These are phyloP conservation scores for Parauchenoglanis ngamensis DNA, from an alignment of 2,797 vertebrate genomes.

Conservation along the genomic window DNA sequence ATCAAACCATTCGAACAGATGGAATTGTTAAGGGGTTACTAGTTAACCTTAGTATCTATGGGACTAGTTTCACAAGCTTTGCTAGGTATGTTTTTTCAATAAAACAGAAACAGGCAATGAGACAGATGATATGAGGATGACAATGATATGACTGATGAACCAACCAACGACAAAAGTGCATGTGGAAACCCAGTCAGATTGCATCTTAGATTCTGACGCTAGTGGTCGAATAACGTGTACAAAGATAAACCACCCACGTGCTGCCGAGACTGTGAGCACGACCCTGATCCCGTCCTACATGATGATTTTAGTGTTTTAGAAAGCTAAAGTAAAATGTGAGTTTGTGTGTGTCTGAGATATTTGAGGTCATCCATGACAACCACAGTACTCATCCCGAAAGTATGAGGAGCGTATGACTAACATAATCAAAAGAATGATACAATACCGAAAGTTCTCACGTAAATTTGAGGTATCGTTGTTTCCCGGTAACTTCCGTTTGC, in stretches of 20 bases:
- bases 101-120: background rate
- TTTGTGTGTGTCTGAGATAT: background rate
- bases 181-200: background rate
- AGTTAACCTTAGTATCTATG: background rate
- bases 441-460: conserved; percentile 1
- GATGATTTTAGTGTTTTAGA: background rate
- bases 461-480: background rate
- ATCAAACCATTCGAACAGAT: background rate
- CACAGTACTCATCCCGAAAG: conserved; percentile 7
- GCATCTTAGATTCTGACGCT: background rate
- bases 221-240: background rate
- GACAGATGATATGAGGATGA: too few relatives aligned
- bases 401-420: conserved; percentile 1
- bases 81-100: background rate
- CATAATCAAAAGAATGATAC: background rate
- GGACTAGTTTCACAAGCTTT: background rate
- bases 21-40: background rate
- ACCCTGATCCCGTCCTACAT: background rate
- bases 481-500: background rate
- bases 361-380: background rate
- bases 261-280: background rate
- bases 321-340: background rate
- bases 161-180: background rate
- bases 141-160: background rate
- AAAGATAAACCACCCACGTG: background rate